Base-by-base conservation (phyloP, 2,113 vertebrate species). In the Penelope pileata region DNA sequence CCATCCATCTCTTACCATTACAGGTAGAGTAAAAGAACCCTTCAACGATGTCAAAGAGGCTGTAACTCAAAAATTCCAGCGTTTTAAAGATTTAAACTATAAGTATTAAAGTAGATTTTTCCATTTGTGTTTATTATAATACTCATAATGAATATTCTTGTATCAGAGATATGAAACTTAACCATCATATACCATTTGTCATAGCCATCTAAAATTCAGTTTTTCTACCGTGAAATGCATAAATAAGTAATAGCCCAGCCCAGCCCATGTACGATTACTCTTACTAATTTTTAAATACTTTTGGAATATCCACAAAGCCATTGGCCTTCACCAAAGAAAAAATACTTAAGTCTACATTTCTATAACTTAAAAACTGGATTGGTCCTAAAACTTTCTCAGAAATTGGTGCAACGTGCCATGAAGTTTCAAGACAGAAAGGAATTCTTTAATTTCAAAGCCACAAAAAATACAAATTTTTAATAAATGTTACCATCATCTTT, bases 341-440 rank as follows among this genome's bases (percentile, higher is more conserved):
- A 83, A 73, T 75, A 92, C 50, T 95, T 84, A 45, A 43, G 42
- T 94, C 51, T 87, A 63, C 48, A 63, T 88, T 82, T 45, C 42
- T 93, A 6, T 21, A 95, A 82, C 62, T 95, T 69, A 90, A 45
- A 23, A 96, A 93, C n/a, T n/a, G n/a, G n/a, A n/a, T 11, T 7
- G 7, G 15, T 32, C 53, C 38, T 66, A 16, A 24, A 56, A 10
- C 16, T 27, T 10, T 73, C 45, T 64, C 34, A 40, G 51, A 45
- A 87, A 12, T 13, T 62, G 27, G 11, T 50, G 23, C 17, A 4
- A 43, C 50, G 6, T 69, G 27, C 50, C n/a, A 77, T 16, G 56
- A 86, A 90, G 17, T 70, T 80, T 67, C 87, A 95, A 85, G 43
- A 84, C 58, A 74, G 6, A 66, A 91, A 75, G 38, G n/a, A 38